Conservation (phyloP, 2,113 vertebrate genomes). For the Danio rerio region GRCz12tu NC_133176.1:26542501-26543000, state of each 20-base stretch:
- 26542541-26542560: conserved; percentile 27
- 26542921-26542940: not conserved
- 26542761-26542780: not conserved
- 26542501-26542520: conserved; percentile 19
- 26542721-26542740: conserved; percentile 1
- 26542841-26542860: not conserved
- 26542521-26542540: conserved; percentile 22
- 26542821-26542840: not conserved
- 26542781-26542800: not conserved
- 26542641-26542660: not conserved
- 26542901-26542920: not conserved
- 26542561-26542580: conserved; percentile 17
- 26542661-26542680: conserved; percentile 6
- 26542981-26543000: too few relatives aligned
- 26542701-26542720: not conserved
- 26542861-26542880: not conserved
- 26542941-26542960: not conserved
- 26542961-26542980: not conserved
- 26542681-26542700: conserved; percentile 13
- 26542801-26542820: not conserved
- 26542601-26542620: conserved; percentile 10
- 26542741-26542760: not conserved
- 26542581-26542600: conserved; percentile 30
- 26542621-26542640: conserved; percentile 22
- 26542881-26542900: not conserved